These are phyloP conservation scores for Fringilla coelebs DNA, from an alignment of 2,797 vertebrate species.

Conservation along the genomic window DNA sequence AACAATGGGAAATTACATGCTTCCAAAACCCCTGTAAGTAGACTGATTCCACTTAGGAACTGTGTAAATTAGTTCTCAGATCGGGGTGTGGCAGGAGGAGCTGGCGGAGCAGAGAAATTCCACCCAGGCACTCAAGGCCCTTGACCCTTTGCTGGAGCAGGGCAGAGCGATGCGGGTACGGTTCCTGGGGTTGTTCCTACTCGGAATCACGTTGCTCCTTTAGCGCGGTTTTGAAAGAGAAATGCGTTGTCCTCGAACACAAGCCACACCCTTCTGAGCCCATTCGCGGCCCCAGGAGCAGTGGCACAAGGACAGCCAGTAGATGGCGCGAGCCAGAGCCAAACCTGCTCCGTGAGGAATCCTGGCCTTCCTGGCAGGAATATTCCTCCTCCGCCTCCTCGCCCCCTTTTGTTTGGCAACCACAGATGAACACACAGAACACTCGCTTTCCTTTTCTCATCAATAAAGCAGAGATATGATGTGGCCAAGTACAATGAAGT, in stretches of 20 bases:
- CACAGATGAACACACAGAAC: background rate
- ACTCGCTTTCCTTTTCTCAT: background rate
- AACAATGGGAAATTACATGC: background rate
- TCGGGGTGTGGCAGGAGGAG: background rate
- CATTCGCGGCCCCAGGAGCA: fast-evolving
- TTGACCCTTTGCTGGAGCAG: background rate
- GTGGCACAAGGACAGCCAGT: background rate
- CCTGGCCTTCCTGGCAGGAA: fast-evolving
- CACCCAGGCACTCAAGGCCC: fast-evolving
- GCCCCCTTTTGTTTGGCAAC: background rate
- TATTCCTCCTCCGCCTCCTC: background rate
- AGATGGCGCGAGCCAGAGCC: background rate
- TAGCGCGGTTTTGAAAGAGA: background rate
- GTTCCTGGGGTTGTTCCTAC: background rate
- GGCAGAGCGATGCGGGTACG: background rate
- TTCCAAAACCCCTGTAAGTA: background rate
- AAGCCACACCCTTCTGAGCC: background rate
- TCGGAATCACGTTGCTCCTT: background rate
- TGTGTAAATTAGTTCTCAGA: background rate
- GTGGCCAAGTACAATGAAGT: background rate
- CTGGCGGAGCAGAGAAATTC: background rate
- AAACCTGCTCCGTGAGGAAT: fast-evolving
- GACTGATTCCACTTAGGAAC: background rate
- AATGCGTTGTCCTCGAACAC: background rate
- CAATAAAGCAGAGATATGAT: background rate